A percentile compares a stretch with the other conserved stretches of the same genome.
These are phyloP conservation scores for Apostichopus californicus DNA, from an alignment of 35 echinoderm and acorn worm species.

Conservation along the genomic window DNA sequence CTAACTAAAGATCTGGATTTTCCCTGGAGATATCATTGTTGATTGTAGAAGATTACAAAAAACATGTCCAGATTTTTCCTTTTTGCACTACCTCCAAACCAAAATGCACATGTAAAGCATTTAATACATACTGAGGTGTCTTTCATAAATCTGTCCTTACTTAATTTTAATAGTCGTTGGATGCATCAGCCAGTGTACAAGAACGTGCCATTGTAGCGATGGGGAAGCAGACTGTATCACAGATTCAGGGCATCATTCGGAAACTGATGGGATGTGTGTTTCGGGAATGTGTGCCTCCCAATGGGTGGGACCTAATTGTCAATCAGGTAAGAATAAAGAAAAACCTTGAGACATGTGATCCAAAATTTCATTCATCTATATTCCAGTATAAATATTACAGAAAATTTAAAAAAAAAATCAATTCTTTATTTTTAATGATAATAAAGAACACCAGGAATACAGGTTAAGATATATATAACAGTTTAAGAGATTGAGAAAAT, in stretches of 20 bases:
- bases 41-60: no score
- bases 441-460: no score
- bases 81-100: no score
- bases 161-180: conserved; percentile 4
- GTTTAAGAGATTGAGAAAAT: no score
- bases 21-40: background rate
- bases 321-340: conserved; percentile 23
- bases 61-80: no score
- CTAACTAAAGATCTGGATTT: background rate
- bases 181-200: conserved; percentile 15
- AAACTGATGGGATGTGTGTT: background rate
- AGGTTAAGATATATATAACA: no score
- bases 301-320: conserved; percentile 1
- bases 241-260: background rate
- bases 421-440: no score
- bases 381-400: background rate
- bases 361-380: background rate
- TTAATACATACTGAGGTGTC: no score
- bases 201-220: conserved; percentile 29
- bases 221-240: conserved; percentile 33
- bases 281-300: conserved; percentile 7
- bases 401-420: background rate
- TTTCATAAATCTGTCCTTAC: background rate
- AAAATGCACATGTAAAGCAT: no score
- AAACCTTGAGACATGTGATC: background rate